Evolutionary conservation across 1,140 invertebrate genomes (phyloP).

Genomic region (Trinorchestia longiramus): DNA sequence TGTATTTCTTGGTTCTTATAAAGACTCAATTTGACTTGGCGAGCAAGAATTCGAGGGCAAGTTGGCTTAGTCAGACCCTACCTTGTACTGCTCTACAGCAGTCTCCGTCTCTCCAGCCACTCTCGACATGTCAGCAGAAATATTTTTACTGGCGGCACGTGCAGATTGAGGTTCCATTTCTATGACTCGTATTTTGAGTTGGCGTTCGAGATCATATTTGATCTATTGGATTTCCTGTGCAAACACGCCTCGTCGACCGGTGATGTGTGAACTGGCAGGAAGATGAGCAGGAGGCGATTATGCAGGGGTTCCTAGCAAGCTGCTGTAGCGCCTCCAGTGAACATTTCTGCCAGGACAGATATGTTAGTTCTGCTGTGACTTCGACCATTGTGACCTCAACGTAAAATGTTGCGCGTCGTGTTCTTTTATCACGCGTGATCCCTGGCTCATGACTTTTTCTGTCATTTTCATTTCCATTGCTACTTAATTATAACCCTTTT

Average conservation of each 20-base stretch:
- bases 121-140: neutral
- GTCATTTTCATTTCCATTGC: too few relatives aligned
- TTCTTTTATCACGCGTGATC: too few relatives aligned
- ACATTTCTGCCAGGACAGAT: neutral
- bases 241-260: conserved; percentile 6
- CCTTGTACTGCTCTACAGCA: neutral
- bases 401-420: too few relatives aligned
- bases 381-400: neutral
- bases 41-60: neutral
- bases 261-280: neutral
- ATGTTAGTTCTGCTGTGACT: neutral
- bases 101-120: neutral
- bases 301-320: too few relatives aligned
- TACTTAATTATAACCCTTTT: too few relatives aligned
- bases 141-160: neutral
- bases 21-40: too few relatives aligned
- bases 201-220: conserved; percentile 52
- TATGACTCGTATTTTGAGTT: conserved; percentile 24
- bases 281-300: neutral
- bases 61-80: neutral
- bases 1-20: too few relatives aligned
- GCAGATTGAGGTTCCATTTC: conserved; percentile 45
- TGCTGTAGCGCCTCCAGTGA: neutral
- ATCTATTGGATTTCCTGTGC: conserved; percentile 49
- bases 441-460: too few relatives aligned